These are phyloP conservation scores for Pangasius larnaudii DNA, from an alignment of 2,797 vertebrate species.

Conservation along the genomic window DNA sequence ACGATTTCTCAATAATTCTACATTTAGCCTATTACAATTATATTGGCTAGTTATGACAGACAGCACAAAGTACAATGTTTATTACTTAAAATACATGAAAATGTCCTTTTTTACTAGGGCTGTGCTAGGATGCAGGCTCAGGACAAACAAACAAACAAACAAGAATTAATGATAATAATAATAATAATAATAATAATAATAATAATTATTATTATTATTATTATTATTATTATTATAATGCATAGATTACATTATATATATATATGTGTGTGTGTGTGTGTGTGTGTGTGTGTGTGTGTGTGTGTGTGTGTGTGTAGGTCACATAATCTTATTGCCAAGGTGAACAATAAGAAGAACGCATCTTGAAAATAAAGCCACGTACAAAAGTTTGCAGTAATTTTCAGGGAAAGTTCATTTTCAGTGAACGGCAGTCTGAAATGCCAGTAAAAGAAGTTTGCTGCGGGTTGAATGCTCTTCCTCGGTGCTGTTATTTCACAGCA, in stretches of 20 bases:
- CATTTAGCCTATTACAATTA: background rate
- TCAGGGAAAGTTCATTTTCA: background rate
- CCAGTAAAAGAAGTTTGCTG: background rate
- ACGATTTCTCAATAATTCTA: background rate
- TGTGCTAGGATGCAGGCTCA: background rate
- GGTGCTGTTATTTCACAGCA: background rate
- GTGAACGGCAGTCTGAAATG: background rate
- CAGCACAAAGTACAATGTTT: background rate
- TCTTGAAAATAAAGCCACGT: background rate
- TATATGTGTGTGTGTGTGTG: no score
- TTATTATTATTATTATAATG: no score
- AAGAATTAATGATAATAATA: no score
- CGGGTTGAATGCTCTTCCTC: no score
- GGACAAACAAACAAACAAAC: background rate
- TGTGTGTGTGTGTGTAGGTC: no score
- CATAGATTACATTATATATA: background rate
- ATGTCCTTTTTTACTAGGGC: background rate
- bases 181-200: no score
- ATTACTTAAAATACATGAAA: background rate
- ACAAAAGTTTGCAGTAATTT: conserved; percentile 3
- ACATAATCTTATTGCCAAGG: background rate
- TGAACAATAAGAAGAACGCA: background rate
- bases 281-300: no score
- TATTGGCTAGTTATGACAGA: background rate
- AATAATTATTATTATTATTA: no score